These are phyloP conservation scores for Nymphalis urticae DNA, from an alignment of 2,888 invertebrate species.

Conservation along the genomic window DNA sequence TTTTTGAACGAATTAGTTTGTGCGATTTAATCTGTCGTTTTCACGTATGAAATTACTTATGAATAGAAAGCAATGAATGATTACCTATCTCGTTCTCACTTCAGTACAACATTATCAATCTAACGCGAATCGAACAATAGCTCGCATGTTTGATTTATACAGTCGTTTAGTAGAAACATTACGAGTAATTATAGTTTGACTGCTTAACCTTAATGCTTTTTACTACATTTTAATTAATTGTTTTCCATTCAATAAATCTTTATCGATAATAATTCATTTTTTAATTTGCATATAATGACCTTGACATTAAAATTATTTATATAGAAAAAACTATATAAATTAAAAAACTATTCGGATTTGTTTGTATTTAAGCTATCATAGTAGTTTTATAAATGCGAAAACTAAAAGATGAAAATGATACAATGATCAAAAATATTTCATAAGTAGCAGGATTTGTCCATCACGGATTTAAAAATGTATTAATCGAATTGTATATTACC, in stretches of 20 bases:
- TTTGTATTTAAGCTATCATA: not conserved
- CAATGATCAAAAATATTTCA: no score
- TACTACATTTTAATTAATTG: constrained; percentile 30
- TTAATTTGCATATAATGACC: constrained; percentile 43
- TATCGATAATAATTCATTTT: constrained; percentile 1
- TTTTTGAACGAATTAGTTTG: not conserved
- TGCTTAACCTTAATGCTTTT: constrained; percentile 62
- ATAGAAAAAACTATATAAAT: not conserved
- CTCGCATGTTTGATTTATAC: constrained; percentile 81
- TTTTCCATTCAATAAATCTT: constrained; percentile 3
- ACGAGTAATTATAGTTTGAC: constrained; percentile 77
- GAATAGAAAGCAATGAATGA: constrained; percentile 72
- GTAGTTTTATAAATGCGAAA: no score
- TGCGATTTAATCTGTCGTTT: constrained; percentile 31
- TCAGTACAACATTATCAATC: constrained; percentile 79
- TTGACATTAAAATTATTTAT: not conserved
- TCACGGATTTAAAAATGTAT: no score
- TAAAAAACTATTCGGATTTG: not conserved
- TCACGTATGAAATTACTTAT: constrained; percentile 52
- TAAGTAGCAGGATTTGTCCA: no score
- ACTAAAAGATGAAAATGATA: no score
- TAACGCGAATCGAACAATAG: constrained; percentile 81
- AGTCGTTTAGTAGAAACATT: constrained; percentile 81
- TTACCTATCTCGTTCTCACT: constrained; percentile 79
- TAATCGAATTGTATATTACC: no score